phyloP scores from a whole-genome alignment of 1,140 invertebrate genomes.

The Druon quercuslanigerum region DNA sequence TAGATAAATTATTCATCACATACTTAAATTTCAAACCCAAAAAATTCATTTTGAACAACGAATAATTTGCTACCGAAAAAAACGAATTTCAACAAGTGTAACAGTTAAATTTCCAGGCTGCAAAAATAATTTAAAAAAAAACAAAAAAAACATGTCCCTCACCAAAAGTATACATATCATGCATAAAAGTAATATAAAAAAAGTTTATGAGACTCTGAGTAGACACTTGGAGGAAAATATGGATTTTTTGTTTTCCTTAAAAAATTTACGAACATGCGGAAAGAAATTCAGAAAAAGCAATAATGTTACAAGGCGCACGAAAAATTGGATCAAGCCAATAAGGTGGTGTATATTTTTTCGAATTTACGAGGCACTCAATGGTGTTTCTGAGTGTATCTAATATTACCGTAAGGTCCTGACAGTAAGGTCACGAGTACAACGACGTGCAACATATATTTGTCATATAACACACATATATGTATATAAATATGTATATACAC shows the following conservation, averaged over 20 bases:
- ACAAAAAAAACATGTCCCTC: too few species aligned
- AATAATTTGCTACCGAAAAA: too few species aligned
- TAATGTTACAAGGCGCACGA: not conserved
- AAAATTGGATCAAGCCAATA: not conserved
- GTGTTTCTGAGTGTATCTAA: slow-evolving; percentile 23
- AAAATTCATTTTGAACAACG: too few species aligned
- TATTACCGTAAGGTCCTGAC: slow-evolving; percentile 27
- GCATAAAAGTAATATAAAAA: not conserved
- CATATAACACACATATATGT: not conserved
- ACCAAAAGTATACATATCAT: too few species aligned
- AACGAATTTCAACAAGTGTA: too few species aligned
- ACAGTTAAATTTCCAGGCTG: too few species aligned
- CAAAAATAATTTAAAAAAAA: too few species aligned
- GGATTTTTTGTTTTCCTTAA: not conserved
- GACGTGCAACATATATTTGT: slow-evolving; percentile 8
- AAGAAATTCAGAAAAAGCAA: not conserved
- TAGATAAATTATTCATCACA: too few species aligned
- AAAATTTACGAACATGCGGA: not conserved
- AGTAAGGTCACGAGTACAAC: slow-evolving; percentile 14
- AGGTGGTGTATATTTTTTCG: slow-evolving; percentile 9
- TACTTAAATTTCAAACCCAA: too few species aligned
- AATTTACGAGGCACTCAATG: slow-evolving; percentile 6
- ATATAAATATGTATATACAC: too few species aligned
- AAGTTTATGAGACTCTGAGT: not conserved
- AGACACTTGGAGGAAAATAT: not conserved